A percentile compares a stretch with the other conserved stretches of the same genome.
phyloP scores from a whole-genome alignment of 2,888 invertebrate genomes.

The Biston stratarius region DNA sequence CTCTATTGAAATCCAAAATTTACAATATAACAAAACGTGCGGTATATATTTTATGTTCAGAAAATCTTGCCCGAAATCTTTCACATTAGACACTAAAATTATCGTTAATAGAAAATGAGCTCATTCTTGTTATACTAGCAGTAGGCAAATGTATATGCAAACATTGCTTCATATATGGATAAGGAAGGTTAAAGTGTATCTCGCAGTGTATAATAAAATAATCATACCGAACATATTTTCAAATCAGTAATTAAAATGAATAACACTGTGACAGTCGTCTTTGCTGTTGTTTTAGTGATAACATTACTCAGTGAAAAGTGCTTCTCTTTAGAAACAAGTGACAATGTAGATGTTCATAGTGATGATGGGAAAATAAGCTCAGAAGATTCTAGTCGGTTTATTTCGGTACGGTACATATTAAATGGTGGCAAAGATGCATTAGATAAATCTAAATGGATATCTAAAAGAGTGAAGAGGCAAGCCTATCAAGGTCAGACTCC shows the following conservation, averaged over 20 bases:
- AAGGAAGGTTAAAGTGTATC: constrained; percentile 63
- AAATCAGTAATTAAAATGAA: constrained; percentile 58
- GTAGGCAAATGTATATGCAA: constrained; percentile 8
- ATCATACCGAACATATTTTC: constrained; percentile 29
- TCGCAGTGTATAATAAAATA: constrained; percentile 34
- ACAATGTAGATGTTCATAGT: constrained; percentile 7
- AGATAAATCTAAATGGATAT: constrained; percentile 14
- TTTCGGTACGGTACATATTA: background rate
- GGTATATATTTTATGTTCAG: no score
- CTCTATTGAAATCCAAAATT: background rate
- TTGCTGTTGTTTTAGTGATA: constrained; percentile 45
- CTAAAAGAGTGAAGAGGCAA: constrained; percentile 54
- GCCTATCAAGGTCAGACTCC: constrained; percentile 48
- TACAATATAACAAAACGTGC: background rate
- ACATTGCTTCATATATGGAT: constrained; percentile 45
- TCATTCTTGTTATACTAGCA: constrained; percentile 36
- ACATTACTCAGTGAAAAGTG: constrained; percentile 47
- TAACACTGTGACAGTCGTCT: constrained; percentile 45
- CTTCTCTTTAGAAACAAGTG: constrained; percentile 39
- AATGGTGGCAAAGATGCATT: constrained; percentile 22
- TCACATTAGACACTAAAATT: constrained; percentile 2
- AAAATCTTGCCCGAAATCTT: constrained; percentile 8
- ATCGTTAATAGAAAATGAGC: constrained; percentile 38
- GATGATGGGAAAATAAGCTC: background rate
- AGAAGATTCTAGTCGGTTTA: background rate